Evolutionary conservation across 2,113 vertebrate species (phyloP).

Genomic region (Ameiurus melas): DNA sequence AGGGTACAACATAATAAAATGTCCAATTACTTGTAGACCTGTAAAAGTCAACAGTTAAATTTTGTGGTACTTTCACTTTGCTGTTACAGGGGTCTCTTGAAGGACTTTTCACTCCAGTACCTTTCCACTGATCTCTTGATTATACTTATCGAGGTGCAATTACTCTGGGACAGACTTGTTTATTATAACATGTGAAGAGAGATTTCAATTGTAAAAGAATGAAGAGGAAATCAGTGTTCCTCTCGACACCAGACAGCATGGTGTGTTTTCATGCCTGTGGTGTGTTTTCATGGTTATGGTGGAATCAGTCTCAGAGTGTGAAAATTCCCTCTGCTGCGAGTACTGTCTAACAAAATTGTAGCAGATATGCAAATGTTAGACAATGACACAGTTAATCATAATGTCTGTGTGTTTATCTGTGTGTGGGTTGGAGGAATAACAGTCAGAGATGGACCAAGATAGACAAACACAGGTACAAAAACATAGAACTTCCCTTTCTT

Average conservation of each 20-base stretch:
- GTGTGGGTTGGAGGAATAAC: neutral
- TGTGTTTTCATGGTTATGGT: neutral
- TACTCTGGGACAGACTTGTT: neutral
- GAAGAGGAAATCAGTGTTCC: neutral
- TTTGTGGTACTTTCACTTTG: neutral
- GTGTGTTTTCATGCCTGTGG: neutral
- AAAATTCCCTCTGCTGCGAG: neutral
- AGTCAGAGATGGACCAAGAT: neutral
- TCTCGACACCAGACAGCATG: neutral
- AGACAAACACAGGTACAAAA: neutral
- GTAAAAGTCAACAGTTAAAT: neutral
- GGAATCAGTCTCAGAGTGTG: neutral
- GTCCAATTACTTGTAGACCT: neutral
- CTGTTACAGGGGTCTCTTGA: neutral
- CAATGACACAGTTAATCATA: neutral
- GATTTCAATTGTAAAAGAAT: neutral
- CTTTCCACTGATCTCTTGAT: neutral
- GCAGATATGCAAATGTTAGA: slow-evolving; percentile 1
- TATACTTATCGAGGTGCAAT: neutral
- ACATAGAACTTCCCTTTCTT: neutral
- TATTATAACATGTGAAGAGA: neutral
- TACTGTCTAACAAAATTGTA: neutral
- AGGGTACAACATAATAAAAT: neutral
- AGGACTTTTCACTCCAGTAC: neutral
- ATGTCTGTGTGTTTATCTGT: neutral